These are phyloP conservation scores for Digitonthophagus gazella DNA, from an alignment of 2,888 invertebrate species.

Conservation along the genomic window DNA sequence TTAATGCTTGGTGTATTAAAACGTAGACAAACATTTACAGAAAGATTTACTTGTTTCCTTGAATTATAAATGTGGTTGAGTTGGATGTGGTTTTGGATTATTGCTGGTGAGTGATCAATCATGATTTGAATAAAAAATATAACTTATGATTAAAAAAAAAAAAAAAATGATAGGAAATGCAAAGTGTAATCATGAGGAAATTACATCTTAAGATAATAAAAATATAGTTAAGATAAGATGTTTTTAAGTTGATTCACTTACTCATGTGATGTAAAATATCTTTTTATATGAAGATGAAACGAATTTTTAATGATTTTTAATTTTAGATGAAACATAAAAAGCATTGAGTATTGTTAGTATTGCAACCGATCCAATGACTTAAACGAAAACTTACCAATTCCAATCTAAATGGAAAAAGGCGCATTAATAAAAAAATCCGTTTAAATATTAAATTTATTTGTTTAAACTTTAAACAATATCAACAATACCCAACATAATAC, in stretches of 20 bases:
- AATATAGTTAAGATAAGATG: background rate
- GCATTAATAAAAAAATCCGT: conserved; percentile 19
- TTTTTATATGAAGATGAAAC: background rate
- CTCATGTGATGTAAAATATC: background rate
- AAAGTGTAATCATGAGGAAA: background rate
- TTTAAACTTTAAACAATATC: conserved; percentile 36
- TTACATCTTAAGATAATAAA: background rate
- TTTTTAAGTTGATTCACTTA: background rate
- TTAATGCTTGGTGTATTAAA: no score
- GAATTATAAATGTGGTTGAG: no score
- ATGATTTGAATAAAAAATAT: no score
- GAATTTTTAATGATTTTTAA: background rate
- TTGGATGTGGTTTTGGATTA: no score
- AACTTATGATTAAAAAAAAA: background rate
- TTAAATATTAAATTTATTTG: conserved; percentile 24
- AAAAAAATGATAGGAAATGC: background rate
- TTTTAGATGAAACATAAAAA: conserved; percentile 10
- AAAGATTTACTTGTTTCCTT: no score
- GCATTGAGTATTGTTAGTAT: conserved; percentile 48
- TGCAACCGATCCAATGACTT: conserved; percentile 31
- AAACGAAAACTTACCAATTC: conserved; percentile 18
- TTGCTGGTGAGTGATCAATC: no score
- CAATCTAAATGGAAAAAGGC: conserved; percentile 4
- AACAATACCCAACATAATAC: conserved; percentile 43
- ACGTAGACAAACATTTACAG: no score